These are phyloP conservation scores for Antheraea pernyi DNA, from an alignment of 1,140 invertebrate genomes.

Conservation along the genomic window DNA sequence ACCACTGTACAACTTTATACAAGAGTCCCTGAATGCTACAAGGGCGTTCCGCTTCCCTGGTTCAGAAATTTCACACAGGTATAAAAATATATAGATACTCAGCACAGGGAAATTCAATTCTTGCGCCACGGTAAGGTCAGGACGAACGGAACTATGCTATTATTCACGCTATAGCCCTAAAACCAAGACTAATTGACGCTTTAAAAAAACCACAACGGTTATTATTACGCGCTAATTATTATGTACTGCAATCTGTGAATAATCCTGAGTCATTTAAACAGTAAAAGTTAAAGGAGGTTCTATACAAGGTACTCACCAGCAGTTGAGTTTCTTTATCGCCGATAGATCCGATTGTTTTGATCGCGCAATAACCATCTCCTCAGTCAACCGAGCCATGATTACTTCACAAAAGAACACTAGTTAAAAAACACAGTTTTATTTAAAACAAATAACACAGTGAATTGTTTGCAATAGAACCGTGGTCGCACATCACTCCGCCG, in stretches of 20 bases:
- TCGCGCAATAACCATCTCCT: conserved; percentile 94
- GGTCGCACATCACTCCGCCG: conserved; percentile 45
- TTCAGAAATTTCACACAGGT: conserved; percentile 2
- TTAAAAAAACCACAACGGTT: not conserved
- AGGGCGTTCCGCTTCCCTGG: not conserved
- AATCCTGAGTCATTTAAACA: conserved; percentile 35
- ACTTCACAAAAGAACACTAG: conserved; percentile 48
- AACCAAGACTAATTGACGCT: not conserved
- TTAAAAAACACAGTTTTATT: conserved; percentile 9
- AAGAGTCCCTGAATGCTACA: not conserved
- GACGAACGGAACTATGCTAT: conserved; percentile 4
- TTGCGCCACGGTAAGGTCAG: conserved; percentile 4
- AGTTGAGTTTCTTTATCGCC: conserved; percentile 92
- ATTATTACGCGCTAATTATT: not conserved
- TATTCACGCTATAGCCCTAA: conserved; percentile 1
- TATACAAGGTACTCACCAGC: conserved; percentile 84
- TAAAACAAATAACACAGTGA: conserved; percentile 2
- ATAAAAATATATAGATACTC: not conserved
- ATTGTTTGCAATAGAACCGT: conserved; percentile 13
- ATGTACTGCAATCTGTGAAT: not conserved
- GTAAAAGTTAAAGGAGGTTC: not conserved
- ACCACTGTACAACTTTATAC: not conserved
- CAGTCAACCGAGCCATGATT: conserved; percentile 89
- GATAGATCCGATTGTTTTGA: conserved; percentile 92
- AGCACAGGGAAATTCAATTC: not conserved